Percentiles rank a stretch among this genome's conserved stretches.
phyloP scores from a whole-genome alignment of 2,797 vertebrate genomes.

The Hoplostethus atlanticus region DNA sequence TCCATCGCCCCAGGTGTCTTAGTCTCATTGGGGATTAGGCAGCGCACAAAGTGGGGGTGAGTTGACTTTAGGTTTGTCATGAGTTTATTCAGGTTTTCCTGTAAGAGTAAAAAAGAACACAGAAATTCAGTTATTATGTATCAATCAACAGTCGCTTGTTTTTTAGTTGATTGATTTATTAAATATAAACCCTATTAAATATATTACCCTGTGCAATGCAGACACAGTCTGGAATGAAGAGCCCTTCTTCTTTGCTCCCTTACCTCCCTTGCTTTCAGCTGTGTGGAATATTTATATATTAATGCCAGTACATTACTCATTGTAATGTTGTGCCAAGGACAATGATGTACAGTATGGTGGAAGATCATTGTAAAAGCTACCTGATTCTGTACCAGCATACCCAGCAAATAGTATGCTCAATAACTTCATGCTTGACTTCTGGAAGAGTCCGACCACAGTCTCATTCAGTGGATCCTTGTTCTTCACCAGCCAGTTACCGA shows the following conservation, averaged over 20 bases:
- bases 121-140: no score
- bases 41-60: conserved; percentile 90
- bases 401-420: no score
- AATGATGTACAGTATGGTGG: no score
- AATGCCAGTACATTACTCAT: not conserved
- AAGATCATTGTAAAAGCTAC: conserved; percentile 7
- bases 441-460: conserved; percentile 58
- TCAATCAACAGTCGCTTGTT: no score
- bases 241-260: conserved; percentile 83
- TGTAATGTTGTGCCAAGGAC: not conserved
- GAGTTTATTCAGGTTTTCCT: conserved; percentile 90
- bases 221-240: conserved; percentile 87
- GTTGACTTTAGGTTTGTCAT: conserved; percentile 89
- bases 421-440: no score
- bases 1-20: conserved; percentile 89
- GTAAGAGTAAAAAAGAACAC: no score
- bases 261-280: no score
- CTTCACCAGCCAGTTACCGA: conserved; percentile 75
- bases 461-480: conserved; percentile 86
- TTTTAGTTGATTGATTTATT: no score
- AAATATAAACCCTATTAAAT: no score
- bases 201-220: conserved; percentile 79
- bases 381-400: no score
- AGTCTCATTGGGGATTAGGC: conserved; percentile 89
- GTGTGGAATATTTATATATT: not conserved